Evolutionary conservation across 1,140 invertebrate genomes (phyloP), one percentile per base, ranked within the genome.

Genomic region (Pinna nobilis): DNA sequence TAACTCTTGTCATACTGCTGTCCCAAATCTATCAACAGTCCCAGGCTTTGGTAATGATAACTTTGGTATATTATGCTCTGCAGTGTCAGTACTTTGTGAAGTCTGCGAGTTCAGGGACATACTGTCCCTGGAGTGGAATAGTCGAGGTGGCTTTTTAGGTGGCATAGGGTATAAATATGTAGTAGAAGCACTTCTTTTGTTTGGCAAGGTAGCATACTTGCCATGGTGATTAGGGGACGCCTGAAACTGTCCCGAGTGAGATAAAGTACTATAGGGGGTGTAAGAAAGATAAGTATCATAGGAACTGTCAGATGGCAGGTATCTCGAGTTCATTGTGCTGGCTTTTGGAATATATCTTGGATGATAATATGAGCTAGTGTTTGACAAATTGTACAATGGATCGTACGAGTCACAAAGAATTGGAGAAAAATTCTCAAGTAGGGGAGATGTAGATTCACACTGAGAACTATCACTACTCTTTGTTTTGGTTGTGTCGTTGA

Each of bases 101-200:
- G 77, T 79, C 20, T 76, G 70, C 5, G 77, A 77, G 37, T 57
- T 76, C 47, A 78, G 44, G 33, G 70, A 76, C 74, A 83, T 78
- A 49, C 71, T 76, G 61, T 83, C 79, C 28, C 78, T 55, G 0
- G 82, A 80, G 32, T 82, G 76, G 55, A 80, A 80, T 33, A 74
- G n/a, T 9, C 82, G 63, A 13, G 82, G 82, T 25, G 82, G 82
- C 49, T 84, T 84, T 49, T 79, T 76, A 15, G 82, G 82, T 55
- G 80, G 41, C 32, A 73, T 9, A 18, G 76, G 72, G 33, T 78
- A 77, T 23, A 84, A 67, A 64, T 84, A 79, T 11, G 76, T 77
- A 50, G 81, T 78, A n/a, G 82, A 83, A 70, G 77, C 80, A 74
- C 82, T 83, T 51, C 80, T 77, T 65, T 79, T 79, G 25, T 70